Evolutionary conservation across 2,113 vertebrate species (phyloP).

Genomic region (Ginglymostoma cirratum): DNA sequence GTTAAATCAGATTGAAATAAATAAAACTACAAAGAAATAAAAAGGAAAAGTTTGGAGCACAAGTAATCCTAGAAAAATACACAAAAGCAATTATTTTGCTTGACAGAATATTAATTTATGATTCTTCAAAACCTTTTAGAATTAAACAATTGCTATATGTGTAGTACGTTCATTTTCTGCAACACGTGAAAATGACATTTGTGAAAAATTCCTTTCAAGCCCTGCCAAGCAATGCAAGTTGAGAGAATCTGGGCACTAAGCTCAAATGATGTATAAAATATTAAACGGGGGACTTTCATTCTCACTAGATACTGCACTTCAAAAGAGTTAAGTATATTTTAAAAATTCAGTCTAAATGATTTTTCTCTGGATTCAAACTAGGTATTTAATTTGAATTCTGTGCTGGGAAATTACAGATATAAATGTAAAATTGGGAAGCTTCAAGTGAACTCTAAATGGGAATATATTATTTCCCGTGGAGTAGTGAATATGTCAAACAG

Average conservation of each 20-base stretch:
- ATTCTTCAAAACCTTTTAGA: not conserved
- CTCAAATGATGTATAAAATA: not conserved
- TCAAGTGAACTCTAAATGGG: not conserved
- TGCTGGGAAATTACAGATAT: not conserved
- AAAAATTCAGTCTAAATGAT: not conserved
- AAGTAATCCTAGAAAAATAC: not conserved
- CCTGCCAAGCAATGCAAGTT: not conserved
- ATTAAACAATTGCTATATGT: not conserved
- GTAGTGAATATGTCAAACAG: not conserved
- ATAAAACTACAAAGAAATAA: not conserved
- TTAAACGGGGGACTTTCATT: not conserved
- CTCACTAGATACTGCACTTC: not conserved
- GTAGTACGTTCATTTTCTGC: not conserved
- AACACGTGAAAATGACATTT: not conserved
- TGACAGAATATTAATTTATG: not conserved
- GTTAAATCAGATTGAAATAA: not conserved
- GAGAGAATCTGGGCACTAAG: not conserved
- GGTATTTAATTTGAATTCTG: not conserved
- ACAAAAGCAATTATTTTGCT: not conserved
- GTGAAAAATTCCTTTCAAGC: not conserved
- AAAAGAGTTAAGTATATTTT: not conserved
- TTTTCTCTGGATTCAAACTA: not conserved
- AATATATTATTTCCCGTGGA: not conserved
- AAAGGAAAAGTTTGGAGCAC: not conserved
- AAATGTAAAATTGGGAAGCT: not conserved